phyloP scores from a whole-genome alignment of 2,797 vertebrate species.

The Pseudochirops cupreus region DNA sequence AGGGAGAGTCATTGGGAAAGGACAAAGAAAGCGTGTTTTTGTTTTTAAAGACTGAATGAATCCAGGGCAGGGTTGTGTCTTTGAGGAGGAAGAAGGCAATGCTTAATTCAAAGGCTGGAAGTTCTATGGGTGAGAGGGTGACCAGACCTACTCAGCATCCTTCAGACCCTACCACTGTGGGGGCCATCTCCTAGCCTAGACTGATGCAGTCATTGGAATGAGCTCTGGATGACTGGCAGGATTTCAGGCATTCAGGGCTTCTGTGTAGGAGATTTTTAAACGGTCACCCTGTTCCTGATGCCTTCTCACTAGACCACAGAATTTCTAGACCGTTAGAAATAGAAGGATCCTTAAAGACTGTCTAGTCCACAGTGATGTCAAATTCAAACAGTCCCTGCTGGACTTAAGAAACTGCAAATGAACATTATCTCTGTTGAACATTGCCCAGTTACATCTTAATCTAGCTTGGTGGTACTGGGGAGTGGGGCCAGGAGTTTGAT shows the following conservation, averaged over 20 bases:
- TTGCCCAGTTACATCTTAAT: too few species aligned
- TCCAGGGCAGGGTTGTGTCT: background rate
- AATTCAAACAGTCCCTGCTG: background rate
- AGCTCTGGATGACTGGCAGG: background rate
- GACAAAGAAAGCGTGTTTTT: background rate
- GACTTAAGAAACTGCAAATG: background rate
- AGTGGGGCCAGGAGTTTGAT: background rate
- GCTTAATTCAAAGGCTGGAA: background rate
- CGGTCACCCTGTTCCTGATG: background rate
- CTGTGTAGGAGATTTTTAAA: background rate
- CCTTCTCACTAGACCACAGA: background rate
- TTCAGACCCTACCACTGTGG: background rate
- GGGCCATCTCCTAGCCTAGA: background rate
- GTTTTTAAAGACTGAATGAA: background rate
- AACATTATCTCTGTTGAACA: background rate
- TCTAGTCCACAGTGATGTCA: background rate
- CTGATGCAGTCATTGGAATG: background rate
- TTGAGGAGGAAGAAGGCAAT: background rate
- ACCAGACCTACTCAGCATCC: background rate
- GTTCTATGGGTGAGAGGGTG: too few species aligned
- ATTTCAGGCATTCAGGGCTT: background rate
- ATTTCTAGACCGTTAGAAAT: background rate
- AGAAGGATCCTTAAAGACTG: background rate
- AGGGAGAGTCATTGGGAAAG: background rate
- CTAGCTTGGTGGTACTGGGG: too few species aligned